phyloP scores from a whole-genome alignment of 35 echinoderm and acorn worm species.

The Heliocidaris erythrogramma region DNA sequence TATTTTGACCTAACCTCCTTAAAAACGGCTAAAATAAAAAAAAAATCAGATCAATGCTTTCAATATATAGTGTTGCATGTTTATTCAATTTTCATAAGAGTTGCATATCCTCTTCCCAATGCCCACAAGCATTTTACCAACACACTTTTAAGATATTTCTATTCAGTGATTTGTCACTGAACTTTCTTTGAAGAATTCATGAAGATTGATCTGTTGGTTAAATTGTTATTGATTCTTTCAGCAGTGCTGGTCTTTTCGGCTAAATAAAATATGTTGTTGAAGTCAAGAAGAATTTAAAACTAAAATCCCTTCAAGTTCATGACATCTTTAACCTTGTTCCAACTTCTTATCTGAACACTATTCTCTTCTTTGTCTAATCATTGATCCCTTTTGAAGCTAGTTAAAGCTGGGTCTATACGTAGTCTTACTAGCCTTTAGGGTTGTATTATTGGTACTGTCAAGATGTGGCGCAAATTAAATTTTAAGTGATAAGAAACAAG shows the following conservation, averaged over 20 bases:
- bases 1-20: not conserved
- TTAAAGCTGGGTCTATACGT: too few relatives aligned
- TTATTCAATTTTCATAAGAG: not conserved
- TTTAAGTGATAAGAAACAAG: too few relatives aligned
- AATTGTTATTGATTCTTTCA: not conserved
- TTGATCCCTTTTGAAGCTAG: too few relatives aligned
- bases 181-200: not conserved
- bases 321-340: not conserved
- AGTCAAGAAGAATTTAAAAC: not conserved
- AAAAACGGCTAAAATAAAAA: not conserved
- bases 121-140: not conserved
- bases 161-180: not conserved
- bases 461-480: too few relatives aligned
- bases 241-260: not conserved
- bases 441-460: too few relatives aligned
- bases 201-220: not conserved
- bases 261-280: not conserved
- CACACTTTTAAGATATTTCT: not conserved
- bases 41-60: not conserved
- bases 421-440: too few relatives aligned
- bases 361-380: too few relatives aligned
- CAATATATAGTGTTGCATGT: not conserved
- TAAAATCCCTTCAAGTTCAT: not conserved
- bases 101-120: not conserved
- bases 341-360: not conserved